A percentile compares a stretch with the other conserved stretches of the same genome.
Conservation (phyloP, 2,797 vertebrate species). For the Parotocinclus haroldoi region DNA sequence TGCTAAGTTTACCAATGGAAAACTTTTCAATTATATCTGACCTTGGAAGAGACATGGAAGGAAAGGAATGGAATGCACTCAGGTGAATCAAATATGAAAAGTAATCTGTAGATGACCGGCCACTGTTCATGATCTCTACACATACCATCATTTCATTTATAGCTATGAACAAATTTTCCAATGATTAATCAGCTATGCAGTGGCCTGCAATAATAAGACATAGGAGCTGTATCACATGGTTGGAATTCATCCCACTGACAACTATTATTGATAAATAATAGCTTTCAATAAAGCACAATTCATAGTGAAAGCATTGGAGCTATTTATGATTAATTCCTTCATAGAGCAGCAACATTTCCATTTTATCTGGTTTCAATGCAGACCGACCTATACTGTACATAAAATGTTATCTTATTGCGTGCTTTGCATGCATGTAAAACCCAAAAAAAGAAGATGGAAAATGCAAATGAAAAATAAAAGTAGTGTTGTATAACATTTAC, state of each 20-base stretch:
- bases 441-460: too few species aligned
- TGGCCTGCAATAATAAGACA: neutral
- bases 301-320: too few species aligned
- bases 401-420: too few species aligned
- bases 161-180: neutral
- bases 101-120: constrained; percentile 22
- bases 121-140: constrained; percentile 19
- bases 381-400: too few species aligned
- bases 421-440: too few species aligned
- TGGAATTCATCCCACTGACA: neutral
- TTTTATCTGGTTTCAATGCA: too few species aligned
- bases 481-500: too few species aligned
- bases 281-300: neutral
- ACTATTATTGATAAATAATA: neutral
- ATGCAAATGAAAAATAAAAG: too few species aligned
- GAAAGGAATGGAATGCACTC: neutral
- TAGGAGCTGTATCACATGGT: neutral
- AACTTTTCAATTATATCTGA: constrained; percentile 55
- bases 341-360: too few species aligned
- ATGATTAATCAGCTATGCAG: constrained; percentile 14
- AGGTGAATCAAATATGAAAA: constrained; percentile 19
- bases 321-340: too few species aligned
- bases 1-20: constrained; percentile 32
- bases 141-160: neutral
- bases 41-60: constrained; percentile 42